These are phyloP conservation scores for Peromyscus eremicus DNA, from an alignment of 2,797 vertebrate genomes.

Conservation along the genomic window DNA sequence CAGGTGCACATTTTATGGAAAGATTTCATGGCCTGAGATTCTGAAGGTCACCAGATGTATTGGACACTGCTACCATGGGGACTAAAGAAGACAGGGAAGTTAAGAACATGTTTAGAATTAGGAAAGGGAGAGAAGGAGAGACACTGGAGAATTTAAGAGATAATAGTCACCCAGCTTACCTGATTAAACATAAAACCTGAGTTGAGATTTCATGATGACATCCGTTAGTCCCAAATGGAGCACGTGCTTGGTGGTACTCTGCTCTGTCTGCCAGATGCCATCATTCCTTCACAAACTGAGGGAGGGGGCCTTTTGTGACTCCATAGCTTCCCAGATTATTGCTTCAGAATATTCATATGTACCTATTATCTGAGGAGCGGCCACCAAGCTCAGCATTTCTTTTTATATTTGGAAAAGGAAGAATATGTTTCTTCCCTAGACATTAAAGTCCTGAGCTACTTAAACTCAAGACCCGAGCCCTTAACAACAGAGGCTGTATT, in stretches of 20 bases:
- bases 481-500: background rate
- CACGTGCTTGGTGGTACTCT: background rate
- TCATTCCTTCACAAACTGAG: background rate
- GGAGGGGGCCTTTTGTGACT: background rate
- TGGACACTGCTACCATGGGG: background rate
- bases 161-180: background rate
- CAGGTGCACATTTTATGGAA: background rate
- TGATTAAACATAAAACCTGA: background rate
- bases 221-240: background rate
- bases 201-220: background rate
- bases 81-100: background rate
- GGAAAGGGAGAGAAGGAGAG: background rate
- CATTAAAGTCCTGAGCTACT: conserved; percentile 4
- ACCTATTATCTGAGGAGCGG: background rate
- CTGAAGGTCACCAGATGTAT: background rate
- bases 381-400: background rate
- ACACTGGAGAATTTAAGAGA: background rate
- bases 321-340: background rate
- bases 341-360: background rate
- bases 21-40: background rate
- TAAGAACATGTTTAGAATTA: background rate
- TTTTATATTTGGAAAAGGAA: conserved; percentile 1
- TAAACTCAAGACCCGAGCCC: conserved; percentile 15
- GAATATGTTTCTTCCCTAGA: background rate
- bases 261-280: background rate